phyloP scores from a whole-genome alignment of 37 sponge, comb jelly and placozoan species.

The Spongia lamella region DNA sequence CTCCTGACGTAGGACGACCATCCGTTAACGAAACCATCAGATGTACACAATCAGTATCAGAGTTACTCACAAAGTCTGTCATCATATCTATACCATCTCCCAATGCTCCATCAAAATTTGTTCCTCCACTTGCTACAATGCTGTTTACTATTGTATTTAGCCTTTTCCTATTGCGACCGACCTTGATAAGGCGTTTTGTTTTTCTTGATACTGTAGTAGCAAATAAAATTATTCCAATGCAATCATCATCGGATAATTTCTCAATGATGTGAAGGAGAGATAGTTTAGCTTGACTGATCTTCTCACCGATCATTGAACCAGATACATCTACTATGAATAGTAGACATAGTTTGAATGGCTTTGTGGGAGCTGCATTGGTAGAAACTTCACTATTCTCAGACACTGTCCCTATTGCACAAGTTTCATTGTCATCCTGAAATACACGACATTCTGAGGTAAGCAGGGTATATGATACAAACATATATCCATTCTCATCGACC shows the following conservation, averaged over 20 bases:
- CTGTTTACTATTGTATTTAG: constrained; percentile 18
- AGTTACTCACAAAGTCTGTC: background rate
- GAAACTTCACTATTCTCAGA: constrained; percentile 24
- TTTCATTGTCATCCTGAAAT: too few relatives aligned
- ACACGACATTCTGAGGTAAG: background rate
- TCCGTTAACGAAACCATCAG: constrained; percentile 64
- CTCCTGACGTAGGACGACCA: constrained; percentile 56
- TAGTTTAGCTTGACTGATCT: constrained; percentile 53
- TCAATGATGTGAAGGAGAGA: constrained; percentile 49
- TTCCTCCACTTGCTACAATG: constrained; percentile 38
- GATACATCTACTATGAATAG: constrained; percentile 71
- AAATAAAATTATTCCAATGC: constrained; percentile 54
- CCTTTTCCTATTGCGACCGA: constrained; percentile 16
- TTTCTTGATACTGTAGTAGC: background rate
- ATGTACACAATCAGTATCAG: background rate
- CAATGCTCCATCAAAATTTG: constrained; percentile 47
- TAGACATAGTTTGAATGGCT: constrained; percentile 31
- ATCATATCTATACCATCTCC: constrained; percentile 23
- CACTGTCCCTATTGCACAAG: too few relatives aligned
- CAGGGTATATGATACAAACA: constrained; percentile 31
- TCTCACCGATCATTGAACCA: constrained; percentile 59
- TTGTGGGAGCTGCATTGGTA: constrained; percentile 15
- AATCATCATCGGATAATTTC: constrained; percentile 32
- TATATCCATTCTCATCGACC: constrained; percentile 15
- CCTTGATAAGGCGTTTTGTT: constrained; percentile 22